Evolutionary conservation across 2,797 vertebrate species (phyloP), one percentile per base, ranked within the genome.

Genomic region (Triplophysa yarkandensis): DNA sequence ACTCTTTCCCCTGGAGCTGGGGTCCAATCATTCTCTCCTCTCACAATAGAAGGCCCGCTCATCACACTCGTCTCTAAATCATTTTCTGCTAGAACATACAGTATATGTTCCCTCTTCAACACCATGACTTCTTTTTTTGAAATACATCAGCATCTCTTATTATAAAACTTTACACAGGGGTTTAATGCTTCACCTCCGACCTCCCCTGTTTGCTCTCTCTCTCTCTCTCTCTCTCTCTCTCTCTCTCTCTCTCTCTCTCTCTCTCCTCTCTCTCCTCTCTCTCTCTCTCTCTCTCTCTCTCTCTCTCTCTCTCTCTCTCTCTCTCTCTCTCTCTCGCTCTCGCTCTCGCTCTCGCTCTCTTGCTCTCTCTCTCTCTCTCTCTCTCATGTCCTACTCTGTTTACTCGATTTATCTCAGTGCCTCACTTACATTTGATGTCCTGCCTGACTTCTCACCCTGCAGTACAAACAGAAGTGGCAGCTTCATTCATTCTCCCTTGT

Each of bases 181-280:
- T 62, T 77, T 73, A 25, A 61, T 34, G 19, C 69, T 41, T 73
- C 27, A 66, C 14, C 58, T 61, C 3, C 28, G 63, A 78, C 44
- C 43, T 36, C 27, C 43, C 73, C 52, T 34, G 6, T 44, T 58
- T 50, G n/a, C 21, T 28, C 69, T n/a, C 17, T 43, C 4, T 23
- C 25, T 23, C 8, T 36, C 46, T 57, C 50, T 44, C 27, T 7
- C 41, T 41, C 68, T 11, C 23, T 46, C 32, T 21, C 39, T 57
- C 46, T 50, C 21, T 28, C 69, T n/a, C 17, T 43, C 4, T 23
- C 25, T 23, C 8, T 36, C 46, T 57, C 50, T 44, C 27, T 7
- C 41, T 41, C n/a, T n/a, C n/a, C 68, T 11, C 23, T 46, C 32
- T 21, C 39, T 57, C 46, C 16, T 4, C 8, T 41, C 17, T 13